Base-by-base conservation (phyloP, 2,113 vertebrate species). In the Tympanuchus pallidicinctus region DNA sequence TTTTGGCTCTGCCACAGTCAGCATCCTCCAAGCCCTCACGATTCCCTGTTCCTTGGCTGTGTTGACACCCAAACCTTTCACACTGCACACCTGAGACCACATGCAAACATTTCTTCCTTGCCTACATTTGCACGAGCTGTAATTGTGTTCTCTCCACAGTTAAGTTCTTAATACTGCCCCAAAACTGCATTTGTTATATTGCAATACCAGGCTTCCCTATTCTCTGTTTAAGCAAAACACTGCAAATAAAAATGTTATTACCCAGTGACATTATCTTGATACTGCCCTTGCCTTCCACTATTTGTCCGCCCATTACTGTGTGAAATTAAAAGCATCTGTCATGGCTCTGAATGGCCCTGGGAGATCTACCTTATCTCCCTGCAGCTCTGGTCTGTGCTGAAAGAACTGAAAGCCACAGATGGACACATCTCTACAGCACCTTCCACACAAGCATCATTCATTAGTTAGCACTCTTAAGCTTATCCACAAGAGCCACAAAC, bases 371-470 rank as follows among this genome's bases (percentile, higher is more conserved):
- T 25, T 22, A 1, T 10, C 52, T 24, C 11, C 2, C 30, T 45
- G 27, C 0, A 0, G n/a, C 25, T 14, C 43, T 0, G 2, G 2
- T 30, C 72, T 61, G 43, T 10, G 54, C 67, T 48, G 36, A 16
- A 61, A 66, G 80, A 67, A 36, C 60, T 16, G 32, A 32, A 38
- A 83, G 40, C 38, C 80, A 43, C 56, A 7, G 38, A 28, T 0
- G n/a, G 73, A 54, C 43, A 38, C 28, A 48, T 32, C 61, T 40
- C 61, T 50, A 3, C 2, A 3, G 22, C 40, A 13, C 9, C 61
- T 43, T 64, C 56, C 65, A 61, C 34, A 28, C 8, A 21, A 38
- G 57, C 34, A 14, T 25, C 32, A 11, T 30, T 7, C 36, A 7
- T 69, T 21, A 10, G 13, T 11, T 57, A 65, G 74, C 10, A 13